Base-by-base conservation (phyloP, 2,888 invertebrate genomes). In the Trilocha varians region DNA sequence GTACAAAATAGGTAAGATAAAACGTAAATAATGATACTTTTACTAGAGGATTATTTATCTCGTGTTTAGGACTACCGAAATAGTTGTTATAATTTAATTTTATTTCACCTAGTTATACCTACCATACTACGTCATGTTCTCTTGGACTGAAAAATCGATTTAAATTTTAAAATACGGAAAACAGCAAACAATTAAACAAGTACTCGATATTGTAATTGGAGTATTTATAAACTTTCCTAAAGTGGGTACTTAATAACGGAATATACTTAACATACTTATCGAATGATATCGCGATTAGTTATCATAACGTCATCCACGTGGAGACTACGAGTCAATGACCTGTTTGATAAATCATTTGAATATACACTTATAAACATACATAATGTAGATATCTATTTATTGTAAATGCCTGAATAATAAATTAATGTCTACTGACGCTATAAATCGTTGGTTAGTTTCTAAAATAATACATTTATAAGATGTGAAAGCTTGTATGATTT, bases 111-210 rank as follows among this genome's bases (percentile, higher is more conserved):
- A n/a, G n/a, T n/a, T n/a, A n/a, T n/a, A n/a, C n/a, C n/a, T n/a
- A n/a, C n/a, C n/a, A n/a, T n/a, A n/a, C n/a, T n/a, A n/a, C n/a
- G n/a, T n/a, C n/a, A n/a, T 0, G 93, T 94, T 9, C 88, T 93
- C 38, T 73, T 94, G 3, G 94, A 93, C 75, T 91, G 91, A 42
- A 58, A 59, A 39, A 46, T 57, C 36, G 58, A 57, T 15, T 47
- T 50, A 43, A 6, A n/a, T 18, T 4, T 14, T 11, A 32, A 34
- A 34, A 6, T 34, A n/a, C 11, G 13, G 13, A 18, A 13, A 13
- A 34, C 34, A 34, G 18, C 18, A 6, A 18, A 18, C 18, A 18
- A 8, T 8, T 18, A 18, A 11, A 18, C 18, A 18, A 5, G 18
- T 8, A 18, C 1, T 18, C 5, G 11, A 25, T 25, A 25, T 25